phyloP scores from a whole-genome alignment of 2,888 invertebrate species.

The Hanleya hanleyi region DNA sequence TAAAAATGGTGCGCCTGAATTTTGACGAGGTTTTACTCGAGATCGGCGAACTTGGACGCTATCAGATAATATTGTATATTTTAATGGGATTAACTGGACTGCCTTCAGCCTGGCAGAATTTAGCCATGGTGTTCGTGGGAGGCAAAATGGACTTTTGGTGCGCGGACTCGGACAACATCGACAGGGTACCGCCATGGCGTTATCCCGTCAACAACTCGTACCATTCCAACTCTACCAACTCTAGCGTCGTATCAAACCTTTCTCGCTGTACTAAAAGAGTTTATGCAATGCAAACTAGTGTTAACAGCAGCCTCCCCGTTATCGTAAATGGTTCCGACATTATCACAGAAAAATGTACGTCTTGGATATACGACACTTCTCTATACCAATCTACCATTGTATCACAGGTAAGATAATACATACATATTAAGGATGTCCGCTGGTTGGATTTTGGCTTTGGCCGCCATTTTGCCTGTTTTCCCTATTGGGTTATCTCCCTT shows the following conservation, averaged over 20 bases:
- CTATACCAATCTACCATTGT: neutral
- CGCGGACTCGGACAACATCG: conserved; percentile 7
- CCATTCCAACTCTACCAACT: neutral
- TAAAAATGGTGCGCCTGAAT: conserved; percentile 10
- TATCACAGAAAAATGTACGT: neutral
- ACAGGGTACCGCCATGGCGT: neutral
- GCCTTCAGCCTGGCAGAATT: conserved; percentile 35
- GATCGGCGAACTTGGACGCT: conserved; percentile 31
- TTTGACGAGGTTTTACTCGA: conserved; percentile 29
- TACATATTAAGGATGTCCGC: too few species aligned
- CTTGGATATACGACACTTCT: neutral
- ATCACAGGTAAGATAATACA: neutral
- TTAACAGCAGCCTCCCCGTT: neutral
- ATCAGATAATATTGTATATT: conserved; percentile 34
- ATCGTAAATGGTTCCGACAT: neutral
- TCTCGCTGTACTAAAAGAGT: neutral
- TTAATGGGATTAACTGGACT: conserved; percentile 32
- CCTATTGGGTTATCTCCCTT: too few species aligned
- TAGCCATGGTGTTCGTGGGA: conserved; percentile 36
- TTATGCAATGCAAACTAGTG: neutral
- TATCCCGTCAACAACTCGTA: neutral
- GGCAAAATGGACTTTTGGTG: conserved; percentile 37
- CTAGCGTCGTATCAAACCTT: neutral
- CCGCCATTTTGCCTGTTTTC: too few species aligned
- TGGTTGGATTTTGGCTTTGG: too few species aligned